Evolutionary conservation across 2,888 invertebrate genomes (phyloP).

Genomic region (Epistrophella euchroma): DNA sequence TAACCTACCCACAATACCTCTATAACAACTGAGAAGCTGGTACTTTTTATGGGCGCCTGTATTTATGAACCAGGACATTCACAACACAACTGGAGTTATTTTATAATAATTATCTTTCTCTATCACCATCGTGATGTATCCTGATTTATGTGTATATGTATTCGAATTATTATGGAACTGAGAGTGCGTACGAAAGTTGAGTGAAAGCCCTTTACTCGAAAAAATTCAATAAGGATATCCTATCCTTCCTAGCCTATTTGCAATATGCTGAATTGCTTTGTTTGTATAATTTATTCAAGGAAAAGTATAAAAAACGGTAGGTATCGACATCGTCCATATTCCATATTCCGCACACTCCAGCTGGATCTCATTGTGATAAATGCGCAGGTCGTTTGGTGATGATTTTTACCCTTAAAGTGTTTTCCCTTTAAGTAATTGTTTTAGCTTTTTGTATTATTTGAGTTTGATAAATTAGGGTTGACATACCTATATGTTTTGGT

Average conservation of each 20-base stretch:
- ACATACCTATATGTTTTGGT: not conserved
- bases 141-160: slow-evolving; percentile 1
- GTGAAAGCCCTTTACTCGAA: slow-evolving; percentile 13
- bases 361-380: not conserved
- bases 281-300: slow-evolving; percentile 1
- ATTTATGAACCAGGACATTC: slow-evolving; percentile 14
- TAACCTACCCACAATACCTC: too few relatives aligned
- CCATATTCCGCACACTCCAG: slow-evolving; percentile 16
- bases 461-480: not conserved
- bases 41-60: slow-evolving; percentile 6
- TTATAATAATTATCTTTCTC: too few relatives aligned
- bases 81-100: slow-evolving; percentile 17
- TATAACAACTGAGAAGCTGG: not conserved
- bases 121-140: not conserved
- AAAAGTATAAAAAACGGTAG: not conserved
- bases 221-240: slow-evolving; percentile 17
- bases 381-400: slow-evolving; percentile 11
- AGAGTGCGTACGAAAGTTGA: slow-evolving; percentile 14
- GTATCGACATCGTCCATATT: not conserved
- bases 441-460: not conserved
- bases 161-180: not conserved
- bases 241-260: not conserved
- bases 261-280: slow-evolving; percentile 21
- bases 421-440: not conserved
- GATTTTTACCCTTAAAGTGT: not conserved